Conservation (phyloP, 2,113 vertebrate species). For the Phaethon lepturus region DNA sequence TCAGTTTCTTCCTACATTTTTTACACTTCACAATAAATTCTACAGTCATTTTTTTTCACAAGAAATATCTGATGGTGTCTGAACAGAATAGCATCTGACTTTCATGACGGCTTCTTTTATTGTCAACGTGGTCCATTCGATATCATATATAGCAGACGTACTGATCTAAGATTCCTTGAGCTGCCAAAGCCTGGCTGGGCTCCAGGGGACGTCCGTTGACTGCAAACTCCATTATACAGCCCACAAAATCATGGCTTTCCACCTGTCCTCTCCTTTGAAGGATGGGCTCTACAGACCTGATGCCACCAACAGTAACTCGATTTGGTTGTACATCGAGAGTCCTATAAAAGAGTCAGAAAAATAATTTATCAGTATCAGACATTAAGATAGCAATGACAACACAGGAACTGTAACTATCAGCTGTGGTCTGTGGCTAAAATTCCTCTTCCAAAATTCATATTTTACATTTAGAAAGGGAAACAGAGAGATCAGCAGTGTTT, state of each 20-base stretch:
- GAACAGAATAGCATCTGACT: background rate
- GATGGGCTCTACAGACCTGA: slow-evolving; percentile 87
- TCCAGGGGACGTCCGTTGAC: slow-evolving; percentile 97
- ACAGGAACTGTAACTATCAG: background rate
- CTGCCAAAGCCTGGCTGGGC: slow-evolving; percentile 91
- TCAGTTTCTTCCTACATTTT: background rate
- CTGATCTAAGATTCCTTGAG: slow-evolving; percentile 93
- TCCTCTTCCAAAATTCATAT: background rate
- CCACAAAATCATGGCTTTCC: slow-evolving; percentile 94
- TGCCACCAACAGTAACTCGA: slow-evolving; percentile 91
- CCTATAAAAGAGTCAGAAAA: slow-evolving; percentile 74
- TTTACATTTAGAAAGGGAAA: background rate
- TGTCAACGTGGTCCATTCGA: background rate
- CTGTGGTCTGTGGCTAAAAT: background rate
- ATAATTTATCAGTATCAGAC: background rate
- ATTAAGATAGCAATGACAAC: background rate
- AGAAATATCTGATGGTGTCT: background rate
- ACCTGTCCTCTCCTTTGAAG: slow-evolving; percentile 93
- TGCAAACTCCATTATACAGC: slow-evolving; percentile 98
- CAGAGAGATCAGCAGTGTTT: background rate
- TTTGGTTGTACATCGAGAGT: slow-evolving; percentile 96
- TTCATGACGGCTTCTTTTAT: background rate
- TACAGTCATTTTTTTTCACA: background rate
- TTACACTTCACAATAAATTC: background rate
- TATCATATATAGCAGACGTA: slow-evolving; percentile 66